phyloP scores from a whole-genome alignment of 2,113 vertebrate genomes.

The Columba livia region DNA sequence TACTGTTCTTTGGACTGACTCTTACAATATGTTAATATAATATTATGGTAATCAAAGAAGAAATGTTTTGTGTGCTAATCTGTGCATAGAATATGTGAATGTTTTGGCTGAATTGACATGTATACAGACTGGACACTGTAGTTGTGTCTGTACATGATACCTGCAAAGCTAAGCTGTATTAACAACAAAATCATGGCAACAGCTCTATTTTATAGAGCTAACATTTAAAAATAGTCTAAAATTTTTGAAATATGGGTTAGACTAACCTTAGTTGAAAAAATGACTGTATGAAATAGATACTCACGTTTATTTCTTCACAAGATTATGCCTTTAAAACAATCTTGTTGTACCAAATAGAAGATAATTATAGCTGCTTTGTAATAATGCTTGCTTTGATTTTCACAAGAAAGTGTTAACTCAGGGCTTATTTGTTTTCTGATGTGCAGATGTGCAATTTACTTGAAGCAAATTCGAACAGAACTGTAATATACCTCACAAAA shows the following conservation, averaged over 20 bases:
- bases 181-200: background rate
- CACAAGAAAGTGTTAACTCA: background rate
- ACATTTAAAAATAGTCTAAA: background rate
- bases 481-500: background rate
- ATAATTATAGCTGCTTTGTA: background rate
- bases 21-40: background rate
- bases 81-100: background rate
- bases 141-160: background rate
- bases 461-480: background rate
- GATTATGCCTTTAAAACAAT: background rate
- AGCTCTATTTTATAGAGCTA: background rate
- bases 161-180: background rate
- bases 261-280: background rate
- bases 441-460: background rate
- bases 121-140: background rate
- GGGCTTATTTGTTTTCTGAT: background rate
- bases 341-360: background rate
- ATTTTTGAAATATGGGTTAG: background rate
- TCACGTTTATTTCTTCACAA: background rate
- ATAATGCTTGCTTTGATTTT: background rate
- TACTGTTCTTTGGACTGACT: no score
- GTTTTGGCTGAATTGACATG: background rate
- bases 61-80: background rate
- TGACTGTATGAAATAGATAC: background rate
- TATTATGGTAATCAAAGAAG: background rate